A percentile compares a stretch with the other conserved stretches of the same genome.
phyloP scores from a whole-genome alignment of 2,797 vertebrate genomes.

The Cynopterus sphinx region DNA sequence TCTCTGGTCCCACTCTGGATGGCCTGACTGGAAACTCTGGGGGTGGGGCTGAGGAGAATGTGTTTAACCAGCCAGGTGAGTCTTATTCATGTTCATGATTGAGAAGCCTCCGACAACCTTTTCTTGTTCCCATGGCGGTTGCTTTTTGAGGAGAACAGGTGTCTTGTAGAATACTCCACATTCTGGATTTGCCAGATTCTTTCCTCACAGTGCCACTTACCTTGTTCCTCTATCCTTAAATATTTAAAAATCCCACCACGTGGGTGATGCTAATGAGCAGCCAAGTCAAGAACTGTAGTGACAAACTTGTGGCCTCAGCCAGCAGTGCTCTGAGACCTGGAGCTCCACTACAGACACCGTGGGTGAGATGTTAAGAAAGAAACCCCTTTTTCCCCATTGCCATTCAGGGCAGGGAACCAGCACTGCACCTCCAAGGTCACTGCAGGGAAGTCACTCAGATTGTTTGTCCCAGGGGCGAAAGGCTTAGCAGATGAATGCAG shows the following conservation, averaged over 20 bases:
- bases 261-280: not conserved
- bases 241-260: not conserved
- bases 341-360: no score
- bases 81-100: not conserved
- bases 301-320: not conserved
- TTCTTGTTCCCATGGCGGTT: not conserved
- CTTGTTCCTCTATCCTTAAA: not conserved
- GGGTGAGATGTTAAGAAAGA: not conserved
- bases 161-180: not conserved
- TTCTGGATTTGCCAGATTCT: not conserved
- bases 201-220: not conserved
- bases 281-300: not conserved
- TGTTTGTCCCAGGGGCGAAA: not conserved
- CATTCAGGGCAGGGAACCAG: not conserved
- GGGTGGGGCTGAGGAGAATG: not conserved
- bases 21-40: not conserved
- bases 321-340: not conserved
- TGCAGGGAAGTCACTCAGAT: not conserved
- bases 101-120: not conserved
- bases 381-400: not conserved
- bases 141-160: not conserved
- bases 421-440: not conserved
- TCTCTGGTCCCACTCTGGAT: not conserved
- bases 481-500: not conserved
- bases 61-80: not conserved